Conservation (phyloP, 2,888 invertebrate species). For the Cistogaster globosa region DNA sequence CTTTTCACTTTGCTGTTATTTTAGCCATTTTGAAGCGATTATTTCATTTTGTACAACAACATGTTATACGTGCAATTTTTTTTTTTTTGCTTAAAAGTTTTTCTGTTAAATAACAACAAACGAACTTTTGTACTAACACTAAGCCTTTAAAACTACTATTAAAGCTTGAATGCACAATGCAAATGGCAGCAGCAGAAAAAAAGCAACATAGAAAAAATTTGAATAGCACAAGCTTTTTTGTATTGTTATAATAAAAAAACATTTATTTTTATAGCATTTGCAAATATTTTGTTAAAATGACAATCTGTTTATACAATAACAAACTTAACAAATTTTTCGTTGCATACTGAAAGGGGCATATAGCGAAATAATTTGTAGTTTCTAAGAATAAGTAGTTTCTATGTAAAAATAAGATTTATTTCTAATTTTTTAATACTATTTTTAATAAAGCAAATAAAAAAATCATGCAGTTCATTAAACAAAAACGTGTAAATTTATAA, state of each 20-base stretch:
- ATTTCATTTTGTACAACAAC: conserved; percentile 46
- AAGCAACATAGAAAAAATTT: conserved; percentile 4
- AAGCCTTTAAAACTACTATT: conserved; percentile 67
- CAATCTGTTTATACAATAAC: conserved; percentile 42
- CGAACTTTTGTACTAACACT: conserved; percentile 55
- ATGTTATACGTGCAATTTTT: conserved; percentile 21
- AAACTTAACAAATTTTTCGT: neutral
- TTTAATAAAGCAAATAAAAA: neutral
- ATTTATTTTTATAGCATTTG: conserved; percentile 52
- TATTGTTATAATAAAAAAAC: conserved; percentile 6
- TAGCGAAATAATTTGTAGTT: neutral
- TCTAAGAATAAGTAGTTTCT: neutral
- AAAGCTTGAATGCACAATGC: conserved; percentile 46
- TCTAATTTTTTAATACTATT: neutral
- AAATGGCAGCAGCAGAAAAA: conserved; percentile 7
- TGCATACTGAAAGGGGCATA: conserved; percentile 9
- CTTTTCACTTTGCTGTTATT: conserved; percentile 25
- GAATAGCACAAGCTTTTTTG: neutral
- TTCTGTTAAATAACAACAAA: conserved; percentile 37
- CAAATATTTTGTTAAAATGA: conserved; percentile 58
- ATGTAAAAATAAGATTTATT: neutral
- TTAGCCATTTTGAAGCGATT: conserved; percentile 18
- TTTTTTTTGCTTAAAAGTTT: neutral
- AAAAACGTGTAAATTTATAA: neutral
- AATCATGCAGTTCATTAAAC: neutral